These are phyloP conservation scores for Cydia strobilella DNA, from an alignment of 1,140 invertebrate species.

Conservation along the genomic window DNA sequence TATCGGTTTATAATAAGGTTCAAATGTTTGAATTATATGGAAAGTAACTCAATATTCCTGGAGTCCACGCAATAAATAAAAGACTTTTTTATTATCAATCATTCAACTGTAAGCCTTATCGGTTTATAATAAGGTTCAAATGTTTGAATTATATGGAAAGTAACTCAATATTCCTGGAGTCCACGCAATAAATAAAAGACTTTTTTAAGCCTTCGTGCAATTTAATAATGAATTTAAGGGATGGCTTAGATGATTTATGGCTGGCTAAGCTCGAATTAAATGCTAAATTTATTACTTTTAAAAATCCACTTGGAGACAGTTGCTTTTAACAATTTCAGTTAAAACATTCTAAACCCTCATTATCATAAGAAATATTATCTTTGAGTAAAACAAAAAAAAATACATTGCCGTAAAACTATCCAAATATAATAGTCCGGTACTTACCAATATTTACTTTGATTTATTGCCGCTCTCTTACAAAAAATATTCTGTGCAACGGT, in stretches of 20 bases:
- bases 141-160: neutral
- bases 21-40: neutral
- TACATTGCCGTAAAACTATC: too few species aligned
- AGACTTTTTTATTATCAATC: too few species aligned
- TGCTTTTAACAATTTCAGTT: neutral
- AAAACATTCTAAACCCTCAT: neutral
- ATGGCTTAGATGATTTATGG: neutral
- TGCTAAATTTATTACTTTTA: neutral
- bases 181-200: neutral
- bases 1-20: neutral
- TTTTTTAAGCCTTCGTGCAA: neutral
- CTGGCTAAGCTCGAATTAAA: slow-evolving; percentile 1
- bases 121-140: neutral
- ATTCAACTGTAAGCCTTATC: neutral
- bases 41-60: neutral
- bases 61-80: slow-evolving; percentile 13
- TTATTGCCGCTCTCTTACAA: too few species aligned
- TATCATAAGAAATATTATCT: too few species aligned
- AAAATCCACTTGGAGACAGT: neutral
- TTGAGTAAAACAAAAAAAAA: too few species aligned
- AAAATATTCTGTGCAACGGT: too few species aligned
- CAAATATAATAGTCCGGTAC: too few species aligned
- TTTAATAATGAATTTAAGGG: slow-evolving; percentile 6
- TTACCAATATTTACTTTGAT: too few species aligned
- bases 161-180: neutral